These are phyloP conservation scores for Uropetala carovei DNA, from an alignment of 2,888 invertebrate genomes.

Conservation along the genomic window DNA sequence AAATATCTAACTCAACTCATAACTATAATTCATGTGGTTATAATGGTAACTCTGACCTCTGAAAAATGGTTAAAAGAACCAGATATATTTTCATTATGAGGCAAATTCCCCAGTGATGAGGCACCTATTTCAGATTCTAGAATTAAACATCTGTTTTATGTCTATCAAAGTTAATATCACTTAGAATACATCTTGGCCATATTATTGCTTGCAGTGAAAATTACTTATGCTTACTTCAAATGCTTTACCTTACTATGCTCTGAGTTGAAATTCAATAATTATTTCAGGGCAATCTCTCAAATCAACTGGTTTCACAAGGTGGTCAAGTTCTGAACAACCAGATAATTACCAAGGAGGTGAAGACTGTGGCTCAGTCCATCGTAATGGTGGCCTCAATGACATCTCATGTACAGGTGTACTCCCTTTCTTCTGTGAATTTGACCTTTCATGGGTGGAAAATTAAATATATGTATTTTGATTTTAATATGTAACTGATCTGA, in stretches of 20 bases:
- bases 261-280: background rate
- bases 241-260: background rate
- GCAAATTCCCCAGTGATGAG: no score
- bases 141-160: no score
- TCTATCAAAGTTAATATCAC: no score
- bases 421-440: slow-evolving; percentile 67
- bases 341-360: slow-evolving; percentile 65
- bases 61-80: no score
- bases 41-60: no score
- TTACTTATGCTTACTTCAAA: background rate
- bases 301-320: slow-evolving; percentile 66
- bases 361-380: slow-evolving; percentile 66
- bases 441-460: slow-evolving; percentile 26
- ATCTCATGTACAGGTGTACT: slow-evolving; percentile 61
- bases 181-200: no score
- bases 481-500: no score
- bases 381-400: slow-evolving; percentile 67
- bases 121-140: no score
- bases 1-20: no score
- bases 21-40: no score
- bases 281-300: slow-evolving; percentile 66
- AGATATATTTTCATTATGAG: no score
- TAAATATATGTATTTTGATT: background rate
- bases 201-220: no score
- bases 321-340: slow-evolving; percentile 40